These are phyloP conservation scores for Therioaphis trifolii DNA, from an alignment of 2,888 invertebrate genomes.

Conservation along the genomic window DNA sequence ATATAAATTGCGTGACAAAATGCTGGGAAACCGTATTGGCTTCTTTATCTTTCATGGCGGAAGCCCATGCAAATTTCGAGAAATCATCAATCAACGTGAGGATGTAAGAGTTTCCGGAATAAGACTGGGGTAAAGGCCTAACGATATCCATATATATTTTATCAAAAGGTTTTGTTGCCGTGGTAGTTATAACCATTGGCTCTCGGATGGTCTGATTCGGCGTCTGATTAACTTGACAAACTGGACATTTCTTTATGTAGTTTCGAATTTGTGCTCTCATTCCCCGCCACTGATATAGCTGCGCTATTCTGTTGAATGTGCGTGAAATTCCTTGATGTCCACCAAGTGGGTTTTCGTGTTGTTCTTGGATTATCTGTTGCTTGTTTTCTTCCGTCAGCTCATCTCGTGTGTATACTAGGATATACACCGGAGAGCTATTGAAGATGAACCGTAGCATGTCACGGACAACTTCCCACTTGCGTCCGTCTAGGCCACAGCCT, in stretches of 20 bases:
- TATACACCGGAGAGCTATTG: too few species aligned
- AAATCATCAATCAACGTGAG: background rate
- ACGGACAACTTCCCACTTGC: too few species aligned
- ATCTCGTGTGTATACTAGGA: too few species aligned
- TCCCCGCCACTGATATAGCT: background rate
- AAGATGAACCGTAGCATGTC: too few species aligned
- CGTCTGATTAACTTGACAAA: background rate
- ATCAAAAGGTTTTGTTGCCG: background rate
- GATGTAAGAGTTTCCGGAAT: background rate
- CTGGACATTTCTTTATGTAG: background rate
- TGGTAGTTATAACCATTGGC: background rate
- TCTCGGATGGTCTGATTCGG: background rate
- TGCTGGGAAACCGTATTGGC: background rate
- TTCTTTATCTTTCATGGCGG: background rate
- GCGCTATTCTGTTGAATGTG: background rate
- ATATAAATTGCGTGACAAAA: background rate
- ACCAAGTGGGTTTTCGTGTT: background rate
- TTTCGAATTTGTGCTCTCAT: background rate
- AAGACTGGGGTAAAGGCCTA: background rate
- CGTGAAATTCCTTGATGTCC: background rate
- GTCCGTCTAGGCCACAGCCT: background rate
- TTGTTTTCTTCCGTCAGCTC: background rate
- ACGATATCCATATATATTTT: background rate
- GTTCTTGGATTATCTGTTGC: background rate
- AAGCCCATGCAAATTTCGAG: background rate